A percentile compares a stretch with the other conserved stretches of the same genome.
These are phyloP conservation scores for Oscheius onirici DNA, from an alignment of 2,888 invertebrate species.

Conservation along the genomic window DNA sequence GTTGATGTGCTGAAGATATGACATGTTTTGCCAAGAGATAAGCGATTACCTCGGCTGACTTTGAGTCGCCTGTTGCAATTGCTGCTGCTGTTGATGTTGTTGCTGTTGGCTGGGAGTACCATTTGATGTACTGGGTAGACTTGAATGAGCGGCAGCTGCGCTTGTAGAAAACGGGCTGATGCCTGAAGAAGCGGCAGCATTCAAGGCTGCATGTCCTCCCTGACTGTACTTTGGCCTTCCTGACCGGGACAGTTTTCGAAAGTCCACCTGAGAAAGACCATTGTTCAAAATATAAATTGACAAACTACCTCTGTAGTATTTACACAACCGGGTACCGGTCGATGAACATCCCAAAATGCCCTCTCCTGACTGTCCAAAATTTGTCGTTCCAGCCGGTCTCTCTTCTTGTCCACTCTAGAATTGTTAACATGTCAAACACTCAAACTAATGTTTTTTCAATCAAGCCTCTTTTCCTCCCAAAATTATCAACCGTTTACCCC, in stretches of 20 bases:
- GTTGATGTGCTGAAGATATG: conserved; percentile 28
- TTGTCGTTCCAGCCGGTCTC: conserved; percentile 96
- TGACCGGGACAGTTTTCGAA: conserved; percentile 85
- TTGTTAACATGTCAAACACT: background rate
- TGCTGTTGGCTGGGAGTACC: conserved; percentile 34
- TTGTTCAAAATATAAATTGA: background rate
- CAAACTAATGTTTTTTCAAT: background rate
- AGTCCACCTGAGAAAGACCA: conserved; percentile 82
- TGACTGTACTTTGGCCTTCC: conserved; percentile 70
- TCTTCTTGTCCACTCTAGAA: conserved; percentile 90
- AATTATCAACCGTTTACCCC: too few relatives aligned
- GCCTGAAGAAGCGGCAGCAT: conserved; percentile 51
- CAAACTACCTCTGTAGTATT: conserved; percentile 92
- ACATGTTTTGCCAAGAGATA: background rate
- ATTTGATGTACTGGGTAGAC: conserved; percentile 58
- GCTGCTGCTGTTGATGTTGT: background rate
- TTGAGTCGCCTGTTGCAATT: background rate
- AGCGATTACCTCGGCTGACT: conserved; percentile 21
- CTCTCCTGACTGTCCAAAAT: conserved; percentile 97
- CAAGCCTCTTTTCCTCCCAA: too few relatives aligned
- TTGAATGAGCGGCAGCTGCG: conserved; percentile 57
- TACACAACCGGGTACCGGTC: conserved; percentile 98
- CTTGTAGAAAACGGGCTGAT: conserved; percentile 53
- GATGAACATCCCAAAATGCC: conserved; percentile 99
- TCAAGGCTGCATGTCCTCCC: conserved; percentile 57